These are phyloP conservation scores for Epirrhoe alternata DNA, from an alignment of 2,888 invertebrate genomes.

Conservation along the genomic window DNA sequence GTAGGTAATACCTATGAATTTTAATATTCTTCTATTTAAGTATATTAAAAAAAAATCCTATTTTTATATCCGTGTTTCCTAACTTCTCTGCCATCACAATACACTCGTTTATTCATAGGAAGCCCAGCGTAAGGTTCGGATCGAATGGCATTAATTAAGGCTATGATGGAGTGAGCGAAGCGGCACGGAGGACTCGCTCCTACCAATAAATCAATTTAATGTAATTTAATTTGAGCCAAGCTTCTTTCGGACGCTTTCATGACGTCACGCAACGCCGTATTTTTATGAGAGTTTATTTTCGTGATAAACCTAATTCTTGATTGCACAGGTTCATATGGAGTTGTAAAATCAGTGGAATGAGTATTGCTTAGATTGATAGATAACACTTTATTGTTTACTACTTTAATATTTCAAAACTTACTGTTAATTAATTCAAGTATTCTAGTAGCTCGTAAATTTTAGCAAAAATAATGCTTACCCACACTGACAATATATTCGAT, in stretches of 20 bases:
- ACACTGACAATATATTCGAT: background rate
- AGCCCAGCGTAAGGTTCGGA: slow-evolving; percentile 36
- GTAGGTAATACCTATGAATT: too few relatives aligned
- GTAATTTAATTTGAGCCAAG: slow-evolving; percentile 81
- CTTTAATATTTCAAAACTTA: too few relatives aligned
- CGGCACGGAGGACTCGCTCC: slow-evolving; percentile 60
- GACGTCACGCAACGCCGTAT: slow-evolving; percentile 69
- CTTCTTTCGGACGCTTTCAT: slow-evolving; percentile 54
- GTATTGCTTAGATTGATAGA: background rate
- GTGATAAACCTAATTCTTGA: slow-evolving; percentile 14
- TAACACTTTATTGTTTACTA: too few relatives aligned
- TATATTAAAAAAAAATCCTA: too few relatives aligned
- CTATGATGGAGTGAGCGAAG: slow-evolving; percentile 66
- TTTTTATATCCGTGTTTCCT: background rate
- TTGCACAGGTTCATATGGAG: slow-evolving; percentile 2
- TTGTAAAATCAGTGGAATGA: background rate
- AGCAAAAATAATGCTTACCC: background rate
- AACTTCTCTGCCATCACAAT: background rate
- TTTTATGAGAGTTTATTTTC: slow-evolving; percentile 24
- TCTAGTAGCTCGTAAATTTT: background rate
- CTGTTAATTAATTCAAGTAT: too few relatives aligned
- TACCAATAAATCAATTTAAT: slow-evolving; percentile 83
- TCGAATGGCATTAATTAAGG: slow-evolving; percentile 81
- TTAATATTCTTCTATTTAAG: too few relatives aligned
- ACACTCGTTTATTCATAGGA: background rate